Base-by-base conservation (phyloP, 1,140 invertebrate species). In the Chironomus tepperi region DNA sequence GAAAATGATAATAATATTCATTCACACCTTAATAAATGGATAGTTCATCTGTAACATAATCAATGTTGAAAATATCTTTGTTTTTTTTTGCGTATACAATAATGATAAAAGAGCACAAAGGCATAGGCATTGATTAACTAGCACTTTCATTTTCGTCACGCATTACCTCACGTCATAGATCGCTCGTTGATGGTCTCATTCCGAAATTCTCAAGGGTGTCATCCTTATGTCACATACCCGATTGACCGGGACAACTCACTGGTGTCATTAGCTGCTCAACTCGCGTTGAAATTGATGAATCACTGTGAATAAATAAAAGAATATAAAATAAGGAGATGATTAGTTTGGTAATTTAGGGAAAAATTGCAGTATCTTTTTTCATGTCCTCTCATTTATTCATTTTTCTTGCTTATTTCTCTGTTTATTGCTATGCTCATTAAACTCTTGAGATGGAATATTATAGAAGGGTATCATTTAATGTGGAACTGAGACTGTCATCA, bases 281-380 rank as follows among this genome's bases (percentile, higher is more conserved):
- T 70, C 65, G 65, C 16, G 65, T 70, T 70, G 65, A 70, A 70
- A 70, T 70, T 70, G 65, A 70, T 70, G 65, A 70, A 70, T 70
- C 65, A 70, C 65, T 70, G 65, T 70, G 19, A 70, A 70, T 57
- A n/a, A 15, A 57, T 57, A 57, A 57, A n/a, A 15, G 43, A 47
- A 15, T n/a, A 57, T 57, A 57, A 57, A n/a, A 15, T 12, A n/a
- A 47, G 42, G 43, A n/a, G 43, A n/a, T 57, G 12, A 57, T 57
- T 57, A 57, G 12, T 57, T 57, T 57, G n/a, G 47, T 57, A 57
- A 57, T 57, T n/a, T 15, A 57, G 12, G n/a, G n/a, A 57, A 57
- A 57, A 57, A 57, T 57, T 57, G 47, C 47, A 57, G n/a, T 57
- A 57, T 57, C 47, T n/a, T 12, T 15, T 57, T 15, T 57, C 47